Percentiles rank a stretch among this genome's conserved stretches.
These are phyloP conservation scores for Percopsis omiscomaycus DNA, from an alignment of 2,797 vertebrate genomes.

Conservation along the genomic window DNA sequence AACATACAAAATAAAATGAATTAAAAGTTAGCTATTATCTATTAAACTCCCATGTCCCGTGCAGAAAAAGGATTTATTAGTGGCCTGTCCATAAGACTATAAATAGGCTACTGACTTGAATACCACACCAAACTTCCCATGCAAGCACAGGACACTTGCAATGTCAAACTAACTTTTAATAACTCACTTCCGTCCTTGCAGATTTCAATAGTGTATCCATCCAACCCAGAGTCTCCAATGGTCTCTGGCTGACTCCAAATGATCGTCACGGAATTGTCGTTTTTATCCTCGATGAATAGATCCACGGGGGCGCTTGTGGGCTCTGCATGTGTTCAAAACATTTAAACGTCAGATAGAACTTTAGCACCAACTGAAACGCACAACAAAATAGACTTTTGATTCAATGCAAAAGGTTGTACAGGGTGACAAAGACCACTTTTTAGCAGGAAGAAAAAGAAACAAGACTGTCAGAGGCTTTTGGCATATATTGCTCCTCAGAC, in stretches of 20 bases:
- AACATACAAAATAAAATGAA: not conserved
- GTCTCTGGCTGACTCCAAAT: conserved; percentile 89
- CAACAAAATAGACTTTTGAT: not conserved
- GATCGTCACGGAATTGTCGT: conserved; percentile 82
- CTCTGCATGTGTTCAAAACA: conserved; percentile 68
- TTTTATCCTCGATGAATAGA: conserved; percentile 88
- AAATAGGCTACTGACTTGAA: conserved; percentile 35
- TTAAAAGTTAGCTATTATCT: conserved; percentile 12
- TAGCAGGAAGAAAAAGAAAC: not conserved
- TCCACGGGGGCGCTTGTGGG: conserved; percentile 85
- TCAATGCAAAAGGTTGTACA: not conserved
- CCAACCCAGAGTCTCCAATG: conserved; percentile 80
- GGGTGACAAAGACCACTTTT: not conserved
- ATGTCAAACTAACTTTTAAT: not conserved
- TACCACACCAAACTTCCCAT: conserved; percentile 28
- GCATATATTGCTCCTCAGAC: not conserved
- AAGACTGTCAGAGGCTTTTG: not conserved
- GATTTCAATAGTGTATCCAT: conserved; percentile 89
- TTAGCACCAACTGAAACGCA: not conserved
- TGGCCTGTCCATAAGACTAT: too few species aligned
- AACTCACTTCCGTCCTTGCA: conserved; percentile 92
- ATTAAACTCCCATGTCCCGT: not conserved
- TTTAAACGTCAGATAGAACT: not conserved
- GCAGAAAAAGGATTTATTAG: not conserved
- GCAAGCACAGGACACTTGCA: conserved; percentile 1